Evolutionary conservation across 2,888 invertebrate genomes (phyloP), one percentile per base, ranked within the genome.

Genomic region (Cybosia mesomella): DNA sequence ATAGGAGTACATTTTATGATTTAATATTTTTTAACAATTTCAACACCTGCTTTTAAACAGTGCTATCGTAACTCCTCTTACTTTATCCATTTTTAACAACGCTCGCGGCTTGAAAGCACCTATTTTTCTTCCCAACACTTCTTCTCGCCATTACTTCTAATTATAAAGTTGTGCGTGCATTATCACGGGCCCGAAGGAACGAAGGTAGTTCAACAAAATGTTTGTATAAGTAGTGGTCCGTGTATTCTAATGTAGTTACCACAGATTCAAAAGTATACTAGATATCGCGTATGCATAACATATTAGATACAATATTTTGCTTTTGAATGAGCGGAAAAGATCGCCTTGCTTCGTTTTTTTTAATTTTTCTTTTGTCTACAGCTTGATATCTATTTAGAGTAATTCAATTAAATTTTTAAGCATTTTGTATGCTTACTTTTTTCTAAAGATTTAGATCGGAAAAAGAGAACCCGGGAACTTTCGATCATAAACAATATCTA

Each of bases 121-220:
- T 54, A 68, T 74, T 80, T 77, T 72, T 75, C 77, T 74, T 74
- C 32, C 8, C 59, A 64, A 67, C 68, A 68, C 70, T 73, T 60
- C 21, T 67, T 58, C 32, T 34, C 32, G 43, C 68, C 79, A 80
- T 80, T 78, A 80, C 71, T 80, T 68, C 68, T 74, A 80, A 80
- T 80, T 80, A 79, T 71, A 72, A 80, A 76, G 73, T 78, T 79
- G 54, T 63, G 76, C 76, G 72, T 77, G 75, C 74, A 73, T 79
- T 77, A 79, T 70, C 66, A 69, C 67, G n/a, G 71, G 68, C 67
- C 68, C 58, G 32, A 10, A 28, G 71, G 71, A 64, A 70, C 69
- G 70, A 60, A 70, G 57, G 58, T 70, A 66, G 66, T 55, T n/a
- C 3, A 79, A 67, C 68, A 72, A 71, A 73, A 71, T 73, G 69